phyloP scores from a whole-genome alignment of 30 jellyfish, hydroid and myxozoan genomes.

The Aurelia sp. region DNA sequence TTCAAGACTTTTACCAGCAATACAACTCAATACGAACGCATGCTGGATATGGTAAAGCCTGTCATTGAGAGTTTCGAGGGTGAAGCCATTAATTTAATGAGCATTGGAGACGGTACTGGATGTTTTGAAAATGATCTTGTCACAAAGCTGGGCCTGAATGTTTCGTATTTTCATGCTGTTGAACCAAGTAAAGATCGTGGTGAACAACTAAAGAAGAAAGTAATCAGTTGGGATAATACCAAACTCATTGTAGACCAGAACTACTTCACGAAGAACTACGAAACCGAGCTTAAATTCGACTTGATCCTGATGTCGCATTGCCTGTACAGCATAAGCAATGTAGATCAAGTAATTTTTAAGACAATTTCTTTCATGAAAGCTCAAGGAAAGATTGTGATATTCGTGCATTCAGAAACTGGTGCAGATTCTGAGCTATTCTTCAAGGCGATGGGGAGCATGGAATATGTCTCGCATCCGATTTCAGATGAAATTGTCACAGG shows the following conservation, averaged over 20 bases:
- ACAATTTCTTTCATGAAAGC: constrained; percentile 29
- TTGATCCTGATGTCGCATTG: background rate
- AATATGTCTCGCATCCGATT: constrained; percentile 6
- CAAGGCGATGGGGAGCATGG: background rate
- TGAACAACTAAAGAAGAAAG: constrained; percentile 9
- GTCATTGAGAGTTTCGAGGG: constrained; percentile 32
- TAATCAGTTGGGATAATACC: constrained; percentile 26
- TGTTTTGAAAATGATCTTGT: too few species aligned
- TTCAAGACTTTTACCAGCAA: too few species aligned
- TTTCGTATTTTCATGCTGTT: background rate
- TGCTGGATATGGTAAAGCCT: too few species aligned
- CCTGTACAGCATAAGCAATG: constrained; percentile 36
- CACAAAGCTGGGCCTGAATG: constrained; percentile 37
- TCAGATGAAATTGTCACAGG: background rate
- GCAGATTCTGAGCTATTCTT: constrained; percentile 2
- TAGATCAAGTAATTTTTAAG: background rate
- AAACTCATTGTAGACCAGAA: background rate
- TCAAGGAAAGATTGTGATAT: too few species aligned
- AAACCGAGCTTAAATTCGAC: constrained; percentile 40
- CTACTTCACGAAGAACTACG: constrained; percentile 24
- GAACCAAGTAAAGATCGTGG: background rate
- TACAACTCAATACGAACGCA: too few species aligned
- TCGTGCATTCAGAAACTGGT: background rate
- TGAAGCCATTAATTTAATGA: constrained; percentile 25
- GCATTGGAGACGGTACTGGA: constrained; percentile 39